A percentile compares a stretch with the other conserved stretches of the same genome.
These are phyloP conservation scores for Falco novaeseelandiae DNA, from an alignment of 2,797 vertebrate genomes.

Conservation along the genomic window DNA sequence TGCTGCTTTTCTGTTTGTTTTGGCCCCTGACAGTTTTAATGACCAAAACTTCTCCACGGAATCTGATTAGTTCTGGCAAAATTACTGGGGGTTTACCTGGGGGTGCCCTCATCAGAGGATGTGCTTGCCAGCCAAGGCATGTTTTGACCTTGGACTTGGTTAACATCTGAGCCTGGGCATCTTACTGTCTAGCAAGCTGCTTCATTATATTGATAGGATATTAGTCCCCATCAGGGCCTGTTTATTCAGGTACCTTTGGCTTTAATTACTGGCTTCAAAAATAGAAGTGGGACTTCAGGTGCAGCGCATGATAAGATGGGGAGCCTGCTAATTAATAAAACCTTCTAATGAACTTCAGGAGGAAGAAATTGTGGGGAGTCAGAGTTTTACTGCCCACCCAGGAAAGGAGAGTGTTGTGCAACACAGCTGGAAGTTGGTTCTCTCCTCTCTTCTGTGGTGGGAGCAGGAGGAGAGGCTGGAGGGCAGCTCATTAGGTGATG, in stretches of 20 bases:
- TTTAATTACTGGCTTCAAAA: conserved; percentile 37
- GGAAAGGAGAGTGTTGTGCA: rapidly evolving
- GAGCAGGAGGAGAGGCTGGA: rapidly evolving
- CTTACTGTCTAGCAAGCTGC: not conserved
- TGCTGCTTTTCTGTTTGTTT: conserved; percentile 26
- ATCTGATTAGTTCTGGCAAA: not conserved
- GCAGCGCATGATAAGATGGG: not conserved
- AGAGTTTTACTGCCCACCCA: not conserved
- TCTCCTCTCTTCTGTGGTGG: not conserved
- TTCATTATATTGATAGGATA: not conserved
- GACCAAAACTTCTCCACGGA: not conserved
- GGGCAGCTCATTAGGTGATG: not conserved
- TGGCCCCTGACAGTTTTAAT: conserved; percentile 17
- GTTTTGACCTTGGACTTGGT: not conserved
- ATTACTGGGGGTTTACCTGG: not conserved
- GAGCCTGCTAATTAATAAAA: conserved; percentile 40
- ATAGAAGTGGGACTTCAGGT: conserved; percentile 30
- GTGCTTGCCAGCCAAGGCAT: not conserved
- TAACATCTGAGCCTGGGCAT: not conserved
- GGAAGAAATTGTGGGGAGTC: not conserved
- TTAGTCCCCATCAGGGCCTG: not conserved
- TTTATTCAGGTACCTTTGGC: not conserved
- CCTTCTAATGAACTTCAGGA: conserved; percentile 5
- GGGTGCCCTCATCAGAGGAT: not conserved
- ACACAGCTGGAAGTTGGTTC: not conserved